Percentiles rank a stretch among this genome's conserved stretches.
phyloP scores from a whole-genome alignment of 1,140 invertebrate species.

The Atopsyche davidsoni region DNA sequence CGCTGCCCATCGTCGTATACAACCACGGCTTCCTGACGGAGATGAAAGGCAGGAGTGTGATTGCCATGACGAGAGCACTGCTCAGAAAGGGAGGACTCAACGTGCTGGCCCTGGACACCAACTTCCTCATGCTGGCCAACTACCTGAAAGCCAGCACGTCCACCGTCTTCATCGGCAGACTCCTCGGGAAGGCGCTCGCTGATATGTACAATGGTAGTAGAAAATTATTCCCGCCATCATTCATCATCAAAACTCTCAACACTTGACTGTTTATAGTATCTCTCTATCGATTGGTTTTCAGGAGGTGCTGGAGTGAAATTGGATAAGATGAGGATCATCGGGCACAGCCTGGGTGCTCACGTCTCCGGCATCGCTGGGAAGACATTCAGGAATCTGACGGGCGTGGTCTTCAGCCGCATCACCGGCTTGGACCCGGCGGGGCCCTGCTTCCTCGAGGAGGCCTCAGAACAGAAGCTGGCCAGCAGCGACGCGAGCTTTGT shows the following conservation, averaged over 20 bases:
- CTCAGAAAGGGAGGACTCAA: neutral
- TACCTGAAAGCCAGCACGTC: neutral
- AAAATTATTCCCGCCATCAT: too few relatives aligned
- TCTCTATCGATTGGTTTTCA: too few relatives aligned
- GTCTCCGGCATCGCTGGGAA: slow-evolving; percentile 70
- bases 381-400: slow-evolving; percentile 38
- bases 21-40: neutral
- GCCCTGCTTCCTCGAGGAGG: slow-evolving; percentile 55
- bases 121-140: neutral
- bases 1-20: neutral
- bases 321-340: too few relatives aligned
- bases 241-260: too few relatives aligned
- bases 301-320: too few relatives aligned
- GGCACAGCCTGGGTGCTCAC: slow-evolving; percentile 81
- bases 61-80: neutral
- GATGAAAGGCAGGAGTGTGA: neutral
- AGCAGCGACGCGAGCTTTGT: slow-evolving; percentile 62
- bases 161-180: neutral
- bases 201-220: too few relatives aligned
- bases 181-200: neutral
- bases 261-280: too few relatives aligned
- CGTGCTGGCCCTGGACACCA: neutral
- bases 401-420: slow-evolving; percentile 53
- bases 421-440: slow-evolving; percentile 67
- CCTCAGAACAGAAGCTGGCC: slow-evolving; percentile 51